Evolutionary conservation across 35 echinoderm and acorn worm genomes (phyloP), one percentile per base, ranked within the genome.

Genomic region (Eucidaris tribuloides): DNA sequence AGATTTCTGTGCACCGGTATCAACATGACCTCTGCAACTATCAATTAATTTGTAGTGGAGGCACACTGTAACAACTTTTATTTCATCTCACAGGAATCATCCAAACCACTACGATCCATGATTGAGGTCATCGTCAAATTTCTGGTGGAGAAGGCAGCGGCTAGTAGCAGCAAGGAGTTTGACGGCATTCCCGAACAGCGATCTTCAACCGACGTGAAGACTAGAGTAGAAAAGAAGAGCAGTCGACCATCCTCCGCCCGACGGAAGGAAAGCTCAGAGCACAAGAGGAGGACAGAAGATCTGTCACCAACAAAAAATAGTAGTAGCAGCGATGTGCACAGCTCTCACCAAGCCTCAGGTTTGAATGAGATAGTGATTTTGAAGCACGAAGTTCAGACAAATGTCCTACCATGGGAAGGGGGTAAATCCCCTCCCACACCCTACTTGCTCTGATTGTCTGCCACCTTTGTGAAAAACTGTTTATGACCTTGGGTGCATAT

Each of bases 91-190:
- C 58, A 97, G 94, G 89, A 97, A 63, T 81, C 88, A 17, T 40
- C 71, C 18, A 64, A 85, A 44, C 94, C 94, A 41, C 71, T 88
- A 18, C 79, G 94, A 42, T 62, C 94, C 20, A 97, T 97, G 94
- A 71, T 97, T 35, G 94, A 97, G 76, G 78, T 97, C 55, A 88
- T 97, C 18, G 68, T 81, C 3, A 97, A 97, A 46, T 88, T 80
- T 50, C 62, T 91, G 32, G 50, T 92, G 7, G 94, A 97, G 32
- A 83, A 65, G 62, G 46, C 28, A 22, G 6, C 24, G 1, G n/a
- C n/a, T n/a, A 31, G 9, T 43, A 74, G 38, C 36, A 70, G 62
- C 29, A 54, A 91, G 19, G 62, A 49, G 50, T 15, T 39, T 24
- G 24, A 46, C 29, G 19, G 72, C 58, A 41, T 71, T 55, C 72